Conservation (phyloP, 2,797 vertebrate species). For the Enteromius viviparus region DNA sequence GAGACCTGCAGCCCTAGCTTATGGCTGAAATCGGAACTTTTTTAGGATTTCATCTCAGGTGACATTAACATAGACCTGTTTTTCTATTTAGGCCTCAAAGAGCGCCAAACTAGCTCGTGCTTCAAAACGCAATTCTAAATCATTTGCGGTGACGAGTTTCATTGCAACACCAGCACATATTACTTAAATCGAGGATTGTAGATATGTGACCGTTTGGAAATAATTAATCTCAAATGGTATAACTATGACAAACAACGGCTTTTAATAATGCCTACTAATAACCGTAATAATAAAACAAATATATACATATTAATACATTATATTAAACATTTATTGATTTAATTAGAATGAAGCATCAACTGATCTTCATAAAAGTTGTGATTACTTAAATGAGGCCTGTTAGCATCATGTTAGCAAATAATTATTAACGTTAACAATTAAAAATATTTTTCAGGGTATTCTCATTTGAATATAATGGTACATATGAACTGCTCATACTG, state of each 20-base stretch:
- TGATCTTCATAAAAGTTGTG: background rate
- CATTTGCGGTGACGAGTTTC: background rate
- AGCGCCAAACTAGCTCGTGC: background rate
- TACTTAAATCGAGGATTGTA: background rate
- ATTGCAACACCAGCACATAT: background rate
- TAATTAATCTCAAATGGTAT: background rate
- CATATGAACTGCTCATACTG: background rate
- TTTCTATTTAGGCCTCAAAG: background rate
- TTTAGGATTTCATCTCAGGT: background rate
- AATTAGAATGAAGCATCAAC: background rate
- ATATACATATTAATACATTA: background rate
- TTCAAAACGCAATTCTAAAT: background rate
- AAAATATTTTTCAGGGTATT: background rate
- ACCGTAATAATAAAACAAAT: background rate
- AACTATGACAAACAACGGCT: background rate
- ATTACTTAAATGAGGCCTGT: background rate
- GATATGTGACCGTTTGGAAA: background rate
- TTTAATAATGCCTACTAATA: background rate
- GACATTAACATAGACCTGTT: background rate
- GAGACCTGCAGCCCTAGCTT: background rate
- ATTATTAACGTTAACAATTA: background rate
- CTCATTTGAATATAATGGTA: background rate
- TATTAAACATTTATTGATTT: background rate
- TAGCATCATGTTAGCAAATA: background rate
- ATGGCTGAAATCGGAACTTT: slow-evolving; percentile 10